A percentile compares a stretch with the other conserved stretches of the same genome.
Evolutionary conservation across 2,113 vertebrate genomes (phyloP).

Genomic region (Apodemus speciosus): DNA sequence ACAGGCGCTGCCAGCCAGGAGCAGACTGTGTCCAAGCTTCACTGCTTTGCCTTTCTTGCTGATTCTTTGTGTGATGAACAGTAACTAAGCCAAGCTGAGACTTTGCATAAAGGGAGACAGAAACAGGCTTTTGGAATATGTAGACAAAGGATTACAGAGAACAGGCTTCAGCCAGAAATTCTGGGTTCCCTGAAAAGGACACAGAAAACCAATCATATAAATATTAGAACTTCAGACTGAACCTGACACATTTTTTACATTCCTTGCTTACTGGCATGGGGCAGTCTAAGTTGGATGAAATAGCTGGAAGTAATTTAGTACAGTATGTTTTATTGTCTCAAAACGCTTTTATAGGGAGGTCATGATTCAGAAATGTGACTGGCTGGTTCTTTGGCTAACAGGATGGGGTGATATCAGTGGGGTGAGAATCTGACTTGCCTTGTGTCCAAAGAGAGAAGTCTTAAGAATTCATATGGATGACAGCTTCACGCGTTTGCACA

Average conservation of each 20-base stretch:
- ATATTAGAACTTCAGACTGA: neutral
- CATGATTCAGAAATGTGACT: slow-evolving; percentile 7
- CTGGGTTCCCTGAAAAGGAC: neutral
- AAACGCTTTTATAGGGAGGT: neutral
- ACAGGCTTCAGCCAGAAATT: neutral
- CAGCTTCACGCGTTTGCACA: neutral
- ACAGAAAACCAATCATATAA: neutral
- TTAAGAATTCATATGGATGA: neutral
- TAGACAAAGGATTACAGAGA: slow-evolving; percentile 1
- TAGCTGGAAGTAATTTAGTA: slow-evolving; percentile 3
- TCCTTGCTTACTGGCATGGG: neutral
- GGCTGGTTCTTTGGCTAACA: slow-evolving; percentile 32
- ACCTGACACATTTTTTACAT: slow-evolving; percentile 18
- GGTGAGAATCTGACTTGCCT: slow-evolving; percentile 1
- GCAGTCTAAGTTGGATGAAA: slow-evolving; percentile 3
- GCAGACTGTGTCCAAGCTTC: neutral
- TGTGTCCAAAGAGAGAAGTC: slow-evolving; percentile 11
- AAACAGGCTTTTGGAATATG: neutral
- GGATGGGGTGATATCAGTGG: neutral
- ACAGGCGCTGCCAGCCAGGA: neutral
- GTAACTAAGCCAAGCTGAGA: neutral
- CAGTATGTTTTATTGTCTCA: slow-evolving; percentile 20
- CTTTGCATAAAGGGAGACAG: neutral
- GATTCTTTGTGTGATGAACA: neutral
- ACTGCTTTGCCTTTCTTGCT: neutral